phyloP scores from a whole-genome alignment of 2,888 invertebrate species.

The Chironomus tentans region DNA sequence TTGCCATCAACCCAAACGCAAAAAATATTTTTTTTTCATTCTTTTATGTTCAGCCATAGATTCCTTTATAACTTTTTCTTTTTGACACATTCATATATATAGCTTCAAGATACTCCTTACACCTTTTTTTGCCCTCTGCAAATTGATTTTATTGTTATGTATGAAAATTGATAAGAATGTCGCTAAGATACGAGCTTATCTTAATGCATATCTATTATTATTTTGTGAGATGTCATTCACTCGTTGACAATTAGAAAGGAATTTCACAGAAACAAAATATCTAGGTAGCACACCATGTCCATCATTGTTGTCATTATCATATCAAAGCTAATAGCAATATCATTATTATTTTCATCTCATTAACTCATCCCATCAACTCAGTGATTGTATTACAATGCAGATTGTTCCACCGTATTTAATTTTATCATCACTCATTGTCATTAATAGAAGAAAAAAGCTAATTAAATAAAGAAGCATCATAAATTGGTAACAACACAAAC shows the following conservation, averaged over 20 bases:
- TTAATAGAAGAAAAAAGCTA: constrained; percentile 1
- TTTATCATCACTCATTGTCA: constrained; percentile 4
- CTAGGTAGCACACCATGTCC: neutral
- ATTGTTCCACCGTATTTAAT: neutral
- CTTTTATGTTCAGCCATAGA: neutral
- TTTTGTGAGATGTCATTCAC: too few species aligned
- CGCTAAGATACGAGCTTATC: too few species aligned
- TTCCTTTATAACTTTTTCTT: too few species aligned
- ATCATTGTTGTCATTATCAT: neutral
- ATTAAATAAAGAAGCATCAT: constrained; percentile 7
- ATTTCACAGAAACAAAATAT: too few species aligned
- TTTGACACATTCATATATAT: too few species aligned
- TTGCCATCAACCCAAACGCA: neutral
- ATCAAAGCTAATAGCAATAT: neutral
- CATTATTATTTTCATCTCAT: neutral
- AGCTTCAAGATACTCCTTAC: too few species aligned
- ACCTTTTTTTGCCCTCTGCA: too few species aligned
- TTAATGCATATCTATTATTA: too few species aligned
- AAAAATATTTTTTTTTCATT: neutral
- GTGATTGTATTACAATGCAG: neutral
- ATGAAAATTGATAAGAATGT: too few species aligned
- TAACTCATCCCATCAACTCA: neutral
- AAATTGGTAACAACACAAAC: constrained; percentile 1
- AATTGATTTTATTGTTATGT: too few species aligned
- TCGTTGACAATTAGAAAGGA: too few species aligned